phyloP scores from a whole-genome alignment of 2,113 vertebrate species.

The Antechinus stuartii region DNA sequence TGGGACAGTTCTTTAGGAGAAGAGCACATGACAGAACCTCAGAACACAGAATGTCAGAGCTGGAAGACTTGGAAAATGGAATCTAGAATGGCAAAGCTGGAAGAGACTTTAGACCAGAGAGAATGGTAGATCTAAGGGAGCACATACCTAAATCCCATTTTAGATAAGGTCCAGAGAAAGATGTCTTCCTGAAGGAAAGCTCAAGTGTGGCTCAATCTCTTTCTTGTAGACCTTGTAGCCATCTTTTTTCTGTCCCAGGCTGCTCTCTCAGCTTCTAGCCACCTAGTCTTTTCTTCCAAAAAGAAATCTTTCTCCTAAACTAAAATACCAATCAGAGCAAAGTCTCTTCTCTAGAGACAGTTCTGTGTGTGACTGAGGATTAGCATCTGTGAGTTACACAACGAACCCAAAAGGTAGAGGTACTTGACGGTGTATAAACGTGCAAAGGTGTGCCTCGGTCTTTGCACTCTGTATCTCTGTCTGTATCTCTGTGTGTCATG shows the following conservation, averaged over 20 bases:
- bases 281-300: neutral
- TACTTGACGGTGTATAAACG: neutral
- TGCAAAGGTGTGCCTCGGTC: fast-evolving
- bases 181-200: too few species aligned
- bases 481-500: neutral
- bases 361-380: neutral
- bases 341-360: neutral
- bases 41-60: too few species aligned
- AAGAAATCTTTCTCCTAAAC: too few species aligned
- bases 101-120: too few species aligned
- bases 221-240: neutral
- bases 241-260: neutral
- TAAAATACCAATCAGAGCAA: neutral
- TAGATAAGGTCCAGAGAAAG: too few species aligned
- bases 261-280: neutral
- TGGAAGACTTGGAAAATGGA: too few species aligned
- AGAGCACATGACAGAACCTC: too few species aligned
- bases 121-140: too few species aligned
- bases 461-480: neutral
- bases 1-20: too few species aligned
- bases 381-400: neutral
- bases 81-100: too few species aligned
- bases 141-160: too few species aligned
- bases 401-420: neutral
- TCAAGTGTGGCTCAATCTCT: too few species aligned